Base-by-base conservation (phyloP, 1,140 invertebrate genomes). In the Cydia amplana region DNA sequence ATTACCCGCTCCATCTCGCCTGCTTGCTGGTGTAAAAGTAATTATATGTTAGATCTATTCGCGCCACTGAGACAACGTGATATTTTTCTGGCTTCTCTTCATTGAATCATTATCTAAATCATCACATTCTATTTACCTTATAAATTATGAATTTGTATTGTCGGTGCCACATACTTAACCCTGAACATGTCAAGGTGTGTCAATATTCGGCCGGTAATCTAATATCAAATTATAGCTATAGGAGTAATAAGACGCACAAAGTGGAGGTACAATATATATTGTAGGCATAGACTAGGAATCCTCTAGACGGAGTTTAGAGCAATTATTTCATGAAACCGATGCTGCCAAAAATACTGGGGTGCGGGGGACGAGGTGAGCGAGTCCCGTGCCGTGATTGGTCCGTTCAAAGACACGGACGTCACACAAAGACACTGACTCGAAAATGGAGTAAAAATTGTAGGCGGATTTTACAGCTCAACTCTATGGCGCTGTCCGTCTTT, bases 81-180 rank as follows among this genome's bases (percentile, higher is more conserved):
- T 60, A 5, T 51, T n/a, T 73, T 20, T 73, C 70, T 46, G 36
- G 46, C 72, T 73, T 55, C 43, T 51, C 72, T 51, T 46, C 72
- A 20, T 25, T 46, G 5, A 18, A 49, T 49, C 72, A 23, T 73
- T 73, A 1, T n/a, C 14, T 20, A 73, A 73, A 14, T 51, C 36
- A 43, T 73, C 43, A 25, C 25, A 55, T 73, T 51, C 28, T 63
- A 23, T 64, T 46, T 73, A 77, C 2, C 73, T 74, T 73, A 10
- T 65, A 70, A 73, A 76, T 74, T 74, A 60, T 76, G 28, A 40
- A 64, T 60, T 43, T 74, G 77, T 16, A 76, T 90, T 91, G 90
- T 92, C 89, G 90, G 89, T 92, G 90, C 89, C 90, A 92, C 88
- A 85, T 86, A 51, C 25, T 70, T 60, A 60, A 60, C 20, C 55